A percentile compares a stretch with the other conserved stretches of the same genome.
phyloP scores from a whole-genome alignment of 2,113 vertebrate species.

The Tachycineta bicolor region DNA sequence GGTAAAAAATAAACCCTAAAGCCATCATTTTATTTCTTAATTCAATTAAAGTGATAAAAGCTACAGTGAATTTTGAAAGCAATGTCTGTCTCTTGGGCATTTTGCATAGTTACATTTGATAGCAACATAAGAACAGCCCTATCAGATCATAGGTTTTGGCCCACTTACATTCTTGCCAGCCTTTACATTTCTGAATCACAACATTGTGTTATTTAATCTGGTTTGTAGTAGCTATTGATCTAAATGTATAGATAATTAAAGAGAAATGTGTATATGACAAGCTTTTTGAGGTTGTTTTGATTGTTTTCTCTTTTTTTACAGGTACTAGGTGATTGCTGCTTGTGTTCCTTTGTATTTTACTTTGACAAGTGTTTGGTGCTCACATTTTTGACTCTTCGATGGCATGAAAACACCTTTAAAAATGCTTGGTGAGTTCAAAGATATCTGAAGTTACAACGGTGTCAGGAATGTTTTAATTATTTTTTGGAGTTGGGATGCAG shows the following conservation, averaged over 20 bases:
- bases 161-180: background rate
- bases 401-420: slow-evolving; percentile 76
- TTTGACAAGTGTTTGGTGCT: slow-evolving; percentile 78
- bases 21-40: accelerated
- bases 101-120: background rate
- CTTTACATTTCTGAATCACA: background rate
- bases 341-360: slow-evolving; percentile 88
- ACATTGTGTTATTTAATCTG: background rate
- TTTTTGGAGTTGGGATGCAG: background rate
- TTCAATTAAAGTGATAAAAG: background rate
- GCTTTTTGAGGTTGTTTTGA: background rate
- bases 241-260: background rate
- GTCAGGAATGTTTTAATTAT: background rate
- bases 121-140: background rate
- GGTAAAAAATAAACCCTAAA: slow-evolving; percentile 69
- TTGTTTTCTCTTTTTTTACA: slow-evolving; percentile 21
- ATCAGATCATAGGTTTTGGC: background rate
- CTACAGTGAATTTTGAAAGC: background rate
- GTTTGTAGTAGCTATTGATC: background rate
- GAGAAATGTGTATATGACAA: background rate
- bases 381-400: slow-evolving; percentile 84
- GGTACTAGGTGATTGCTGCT: slow-evolving; percentile 85
- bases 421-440: slow-evolving; percentile 72
- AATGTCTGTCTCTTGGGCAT: background rate
- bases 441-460: background rate